A percentile compares a stretch with the other conserved stretches of the same genome.
These are phyloP conservation scores for Chrysolina haemoptera DNA, from an alignment of 2,888 invertebrate species.

Conservation along the genomic window DNA sequence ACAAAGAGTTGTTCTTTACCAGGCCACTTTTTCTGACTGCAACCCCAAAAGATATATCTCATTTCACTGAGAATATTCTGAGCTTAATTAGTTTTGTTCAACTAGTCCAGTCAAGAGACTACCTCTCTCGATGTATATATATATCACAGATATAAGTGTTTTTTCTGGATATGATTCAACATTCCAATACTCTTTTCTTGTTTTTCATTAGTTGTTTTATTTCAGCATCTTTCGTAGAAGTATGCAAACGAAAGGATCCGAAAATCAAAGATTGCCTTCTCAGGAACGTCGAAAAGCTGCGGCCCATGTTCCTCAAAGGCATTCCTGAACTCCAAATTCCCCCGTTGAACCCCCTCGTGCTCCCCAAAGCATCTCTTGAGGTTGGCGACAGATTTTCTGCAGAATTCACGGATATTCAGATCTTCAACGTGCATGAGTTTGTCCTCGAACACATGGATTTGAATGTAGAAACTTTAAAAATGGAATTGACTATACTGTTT, in stretches of 20 bases:
- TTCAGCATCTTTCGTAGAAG: conserved; percentile 77
- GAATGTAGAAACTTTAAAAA: conserved; percentile 70
- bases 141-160: no score
- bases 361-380: conserved; percentile 78
- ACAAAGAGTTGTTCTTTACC: no score
- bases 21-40: no score
- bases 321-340: conserved; percentile 79
- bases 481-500: conserved; percentile 74
- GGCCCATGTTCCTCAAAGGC: conserved; percentile 73
- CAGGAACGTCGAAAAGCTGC: conserved; percentile 74
- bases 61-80: no score
- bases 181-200: no score
- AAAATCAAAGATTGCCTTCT: conserved; percentile 75
- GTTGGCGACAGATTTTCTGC: conserved; percentile 67
- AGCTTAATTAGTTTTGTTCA: no score
- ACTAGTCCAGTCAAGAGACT: no score
- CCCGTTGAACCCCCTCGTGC: conserved; percentile 77
- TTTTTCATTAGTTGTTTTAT: conserved; percentile 35
- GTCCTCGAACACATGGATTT: conserved; percentile 71
- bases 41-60: no score
- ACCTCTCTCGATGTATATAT: no score
- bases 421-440: conserved; percentile 75
- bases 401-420: conserved; percentile 51
- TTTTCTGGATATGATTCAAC: no score
- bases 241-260: conserved; percentile 77